Evolutionary conservation across 2,797 vertebrate species (phyloP), one percentile per base, ranked within the genome.

Genomic region (Falco cherrug): DNA sequence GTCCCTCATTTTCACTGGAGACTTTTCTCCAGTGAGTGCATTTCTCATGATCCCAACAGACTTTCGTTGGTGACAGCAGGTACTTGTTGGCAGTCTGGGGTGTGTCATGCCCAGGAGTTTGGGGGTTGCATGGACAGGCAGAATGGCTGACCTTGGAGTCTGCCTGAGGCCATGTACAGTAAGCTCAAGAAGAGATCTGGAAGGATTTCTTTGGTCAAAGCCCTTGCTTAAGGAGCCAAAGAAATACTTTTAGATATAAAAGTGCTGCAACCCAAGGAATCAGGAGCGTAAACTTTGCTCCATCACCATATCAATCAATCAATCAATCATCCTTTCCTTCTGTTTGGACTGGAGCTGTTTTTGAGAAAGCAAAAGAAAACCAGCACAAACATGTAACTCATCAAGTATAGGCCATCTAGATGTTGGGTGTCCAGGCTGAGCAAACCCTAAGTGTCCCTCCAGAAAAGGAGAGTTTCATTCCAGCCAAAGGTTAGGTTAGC

Each of bases 161-260:
- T 37, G 15, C 16, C 18, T 4, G 18, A 54, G 15, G 47, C 5
- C 25, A 37, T 0, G 0, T 16, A 6, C 6, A 37, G n/a, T 35
- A 20, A 60, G n/a, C 50, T 81, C 50, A 76, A 50, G 21, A 64
- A 75, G 50, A 29, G 31, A 45, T 24, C 47, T 35, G 24, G 11
- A n/a, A 56, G 10, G 28, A 53, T 65, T 50, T 28, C 2, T 84
- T 92, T 82, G 37, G 24, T 19, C 21, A 21, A 51, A 87, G 3
- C 16, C 65, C 1, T 5, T n/a, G 9, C 21, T 81, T 37, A 8
- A 41, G 17, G 5, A 91, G 5, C 10, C 24, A 75, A 1, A 64
- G 3, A 79, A 84, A 69, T 54, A 33, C 4, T 85, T 88, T 51
- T 12, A 28, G 22, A 13, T 48, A 31, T 13, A 19, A 21, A 74